phyloP scores from a whole-genome alignment of 2,888 invertebrate genomes.

The Ornithoptera priamus region DNA sequence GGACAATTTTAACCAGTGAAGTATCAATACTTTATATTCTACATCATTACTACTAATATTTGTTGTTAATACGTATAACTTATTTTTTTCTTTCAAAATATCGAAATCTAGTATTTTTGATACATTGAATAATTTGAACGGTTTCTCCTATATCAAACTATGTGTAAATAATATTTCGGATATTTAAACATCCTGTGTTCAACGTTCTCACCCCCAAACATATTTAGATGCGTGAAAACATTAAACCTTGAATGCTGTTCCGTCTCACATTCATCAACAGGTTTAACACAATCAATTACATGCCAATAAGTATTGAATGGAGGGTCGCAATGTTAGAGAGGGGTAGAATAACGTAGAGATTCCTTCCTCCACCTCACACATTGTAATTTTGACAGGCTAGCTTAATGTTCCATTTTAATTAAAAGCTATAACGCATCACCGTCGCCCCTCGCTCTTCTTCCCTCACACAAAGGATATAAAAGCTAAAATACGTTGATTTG shows the following conservation, averaged over 20 bases:
- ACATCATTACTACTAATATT: too few relatives aligned
- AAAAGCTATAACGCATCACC: constrained; percentile 74
- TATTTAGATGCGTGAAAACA: constrained; percentile 54
- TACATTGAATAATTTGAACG: too few relatives aligned
- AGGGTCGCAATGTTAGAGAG: constrained; percentile 25
- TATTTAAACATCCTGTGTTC: not conserved
- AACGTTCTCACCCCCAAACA: constrained; percentile 21
- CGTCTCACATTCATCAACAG: constrained; percentile 46
- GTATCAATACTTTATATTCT: too few relatives aligned
- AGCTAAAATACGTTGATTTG: constrained; percentile 63
- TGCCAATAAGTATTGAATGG: constrained; percentile 55
- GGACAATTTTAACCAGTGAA: too few relatives aligned
- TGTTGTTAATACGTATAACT: too few relatives aligned
- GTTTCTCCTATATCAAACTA: too few relatives aligned
- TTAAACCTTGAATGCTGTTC: constrained; percentile 49
- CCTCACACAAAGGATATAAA: constrained; percentile 50
- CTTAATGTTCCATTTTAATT: constrained; percentile 72
- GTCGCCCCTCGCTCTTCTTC: constrained; percentile 50
- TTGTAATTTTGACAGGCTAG: constrained; percentile 50
- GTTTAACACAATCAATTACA: constrained; percentile 63
- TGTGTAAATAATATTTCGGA: not conserved
- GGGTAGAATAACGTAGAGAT: not conserved
- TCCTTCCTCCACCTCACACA: constrained; percentile 26
- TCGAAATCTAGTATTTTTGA: too few relatives aligned
- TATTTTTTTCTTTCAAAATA: too few relatives aligned